These are phyloP conservation scores for Tapera naevia DNA, from an alignment of 2,797 vertebrate genomes.

Conservation along the genomic window DNA sequence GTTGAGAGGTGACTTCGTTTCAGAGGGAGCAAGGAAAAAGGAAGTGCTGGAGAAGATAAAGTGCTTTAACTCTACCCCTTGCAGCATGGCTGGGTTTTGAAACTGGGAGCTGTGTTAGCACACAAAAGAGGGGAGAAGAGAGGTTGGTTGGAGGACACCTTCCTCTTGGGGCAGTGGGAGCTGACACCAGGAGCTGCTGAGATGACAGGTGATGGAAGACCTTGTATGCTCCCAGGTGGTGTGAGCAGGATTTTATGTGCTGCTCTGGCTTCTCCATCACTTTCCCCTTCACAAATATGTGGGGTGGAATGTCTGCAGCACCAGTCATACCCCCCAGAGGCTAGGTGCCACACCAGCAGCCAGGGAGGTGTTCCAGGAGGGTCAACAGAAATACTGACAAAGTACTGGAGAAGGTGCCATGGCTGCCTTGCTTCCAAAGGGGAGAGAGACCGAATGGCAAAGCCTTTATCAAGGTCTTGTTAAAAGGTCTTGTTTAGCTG, in stretches of 20 bases:
- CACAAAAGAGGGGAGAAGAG: not conserved
- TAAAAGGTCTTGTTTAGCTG: not conserved
- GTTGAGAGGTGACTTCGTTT: conserved; percentile 91
- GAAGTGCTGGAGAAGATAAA: conserved; percentile 50
- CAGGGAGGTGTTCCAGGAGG: not conserved
- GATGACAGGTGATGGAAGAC: not conserved
- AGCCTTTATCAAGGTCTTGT: not conserved
- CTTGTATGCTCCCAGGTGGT: not conserved
- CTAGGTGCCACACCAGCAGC: not conserved
- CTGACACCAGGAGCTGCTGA: not conserved
- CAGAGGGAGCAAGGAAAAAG: conserved; percentile 76
- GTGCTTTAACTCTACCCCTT: conserved; percentile 29
- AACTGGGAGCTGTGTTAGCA: not conserved
- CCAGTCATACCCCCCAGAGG: not conserved
- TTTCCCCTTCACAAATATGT: not conserved
- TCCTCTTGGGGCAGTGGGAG: not conserved
- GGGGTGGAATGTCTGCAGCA: not conserved
- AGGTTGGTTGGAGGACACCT: not conserved
- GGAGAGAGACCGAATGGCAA: not conserved
- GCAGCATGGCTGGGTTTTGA: not conserved
- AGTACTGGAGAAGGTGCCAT: not conserved
- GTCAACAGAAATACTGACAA: not conserved
- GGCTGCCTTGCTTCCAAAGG: not conserved
- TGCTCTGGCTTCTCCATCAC: not conserved
- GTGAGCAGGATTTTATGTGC: not conserved